Base-by-base conservation (phyloP, 2,888 invertebrate species). In the Polydrusus cervinus region DNA sequence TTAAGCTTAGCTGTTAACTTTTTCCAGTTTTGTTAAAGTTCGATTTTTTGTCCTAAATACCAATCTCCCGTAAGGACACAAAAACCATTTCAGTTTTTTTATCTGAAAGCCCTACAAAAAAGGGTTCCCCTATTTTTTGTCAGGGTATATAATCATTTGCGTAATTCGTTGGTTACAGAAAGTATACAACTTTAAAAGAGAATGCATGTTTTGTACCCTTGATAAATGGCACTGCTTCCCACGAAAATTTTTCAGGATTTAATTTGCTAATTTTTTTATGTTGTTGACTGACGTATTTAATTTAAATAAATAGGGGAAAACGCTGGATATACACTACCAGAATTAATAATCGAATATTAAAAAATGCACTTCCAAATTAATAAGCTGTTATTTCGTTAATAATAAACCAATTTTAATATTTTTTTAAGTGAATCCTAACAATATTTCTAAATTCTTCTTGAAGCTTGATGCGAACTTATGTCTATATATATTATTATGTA, bases 231-330 rank as follows among this genome's bases (percentile, higher is more conserved):
- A 16, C 20, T 51, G 51, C 20, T 51, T 20, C 20, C 51, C 51
- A 51, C 51, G 18, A 18, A 20, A 51, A 51, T 51, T 51, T 49
- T 51, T 51, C 51, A 51, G 51, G 10, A 51, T 51, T 47, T 51
- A 20, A 51, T 51, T 20, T 51, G 20, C 11, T 51, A 10, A 51
- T 51, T 20, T 49, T n/a, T 51, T 51, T 51, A 51, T 16, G 6
- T 20, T 13, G 10, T 20, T 51, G 16, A 20, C 20, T 13, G 16
- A 20, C 3, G 18, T 20, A 51, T 16, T 51, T 20, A 51, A 51
- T 20, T 16, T 18, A 13, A 13, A 13, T 51, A 20, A 51, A 51
- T 18, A 51, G 51, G 30, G 13, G 5, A 60, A 13, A 60, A n/a
- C n/a, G n/a, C 3, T n/a, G 43, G n/a, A 1, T 25, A 3, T 25